These are phyloP conservation scores for Petrocephalus schoutedeni DNA, from an alignment of 2,797 vertebrate species.

Conservation along the genomic window DNA sequence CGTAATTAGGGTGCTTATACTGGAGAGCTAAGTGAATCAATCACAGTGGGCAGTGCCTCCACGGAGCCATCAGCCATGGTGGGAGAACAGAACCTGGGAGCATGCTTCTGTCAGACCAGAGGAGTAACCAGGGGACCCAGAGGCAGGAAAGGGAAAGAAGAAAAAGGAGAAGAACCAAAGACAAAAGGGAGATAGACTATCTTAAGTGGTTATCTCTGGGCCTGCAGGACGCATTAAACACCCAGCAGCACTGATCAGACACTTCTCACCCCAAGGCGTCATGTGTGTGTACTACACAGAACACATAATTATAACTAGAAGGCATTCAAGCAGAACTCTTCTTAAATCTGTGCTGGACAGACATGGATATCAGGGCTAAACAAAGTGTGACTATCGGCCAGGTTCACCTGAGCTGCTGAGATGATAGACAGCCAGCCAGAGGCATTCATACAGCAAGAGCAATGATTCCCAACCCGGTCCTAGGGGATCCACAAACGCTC, in stretches of 20 bases:
- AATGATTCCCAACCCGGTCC: not conserved
- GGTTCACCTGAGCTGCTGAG: slow-evolving; percentile 22
- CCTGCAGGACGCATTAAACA: not conserved
- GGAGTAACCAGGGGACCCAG: not conserved
- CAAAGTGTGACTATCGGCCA: slow-evolving; percentile 37
- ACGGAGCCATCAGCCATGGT: not conserved
- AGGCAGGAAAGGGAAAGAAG: not conserved
- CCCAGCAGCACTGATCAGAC: not conserved
- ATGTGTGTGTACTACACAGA: not conserved
- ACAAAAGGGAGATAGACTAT: not conserved
- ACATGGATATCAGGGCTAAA: slow-evolving; percentile 20
- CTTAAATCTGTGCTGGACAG: not conserved
- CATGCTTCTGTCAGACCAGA: not conserved
- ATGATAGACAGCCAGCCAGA: slow-evolving; percentile 33
- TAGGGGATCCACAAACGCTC: not conserved
- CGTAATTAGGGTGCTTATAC: slow-evolving; percentile 15
- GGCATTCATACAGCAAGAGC: slow-evolving; percentile 13
- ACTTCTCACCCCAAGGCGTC: not conserved
- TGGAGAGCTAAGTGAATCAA: slow-evolving; percentile 14
- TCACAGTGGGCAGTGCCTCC: not conserved
- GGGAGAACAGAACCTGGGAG: no score
- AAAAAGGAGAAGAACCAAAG: not conserved
- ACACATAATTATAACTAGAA: slow-evolving; percentile 23
- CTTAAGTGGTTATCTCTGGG: slow-evolving; percentile 4
- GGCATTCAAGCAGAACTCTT: slow-evolving; percentile 11